Evolutionary conservation across 2,888 invertebrate genomes (phyloP), one percentile per base, ranked within the genome.

Genomic region (Hermaeophaga mercurialis): DNA sequence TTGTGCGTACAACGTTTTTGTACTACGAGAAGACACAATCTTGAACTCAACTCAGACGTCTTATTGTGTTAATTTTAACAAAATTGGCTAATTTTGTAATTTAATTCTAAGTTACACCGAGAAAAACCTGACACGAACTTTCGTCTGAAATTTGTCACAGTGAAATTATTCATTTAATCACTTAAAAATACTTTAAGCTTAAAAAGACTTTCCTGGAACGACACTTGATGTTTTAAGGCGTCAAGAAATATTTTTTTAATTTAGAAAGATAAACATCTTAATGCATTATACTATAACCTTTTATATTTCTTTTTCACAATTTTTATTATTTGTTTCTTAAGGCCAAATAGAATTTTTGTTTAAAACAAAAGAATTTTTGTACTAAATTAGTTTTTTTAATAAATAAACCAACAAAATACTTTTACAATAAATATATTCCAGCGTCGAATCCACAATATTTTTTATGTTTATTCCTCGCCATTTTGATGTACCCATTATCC

Each of bases 401-500:
- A 26, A 7, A 26, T 26, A 26, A 31, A n/a, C 2, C 4, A 34
- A 38, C 2, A 17, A 38, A 41, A 41, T 22, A 2, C 2, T 3
- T 24, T 43, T 9, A 43, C 5, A 43, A 24, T 24, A 14, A 14
- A 14, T 31, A 31, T 9, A 31, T 4, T 12, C 31, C 31, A 31
- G 31, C 31, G n/a, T 31, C 3, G 6, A 31, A 31, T 11, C 31
- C 48, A n/a, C 57, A 57, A 31, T 53, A 57, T 15, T 53, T 53
- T 11, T 47, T 18, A 34, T 57, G 57, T 34, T 43, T 53, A 43
- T 52, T 52, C 8, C 59, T 43, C 14, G 57, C 48, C 24, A 63
- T 59, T 56, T 55, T 62, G 11, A 58, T 57, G 31, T 54, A 64
- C 7, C 64, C 64, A 24, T 48, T 34, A 56, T 63, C 28, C 48